Conservation (phyloP, 2,888 invertebrate species). For the Lasioglossum villosulum region DNA sequence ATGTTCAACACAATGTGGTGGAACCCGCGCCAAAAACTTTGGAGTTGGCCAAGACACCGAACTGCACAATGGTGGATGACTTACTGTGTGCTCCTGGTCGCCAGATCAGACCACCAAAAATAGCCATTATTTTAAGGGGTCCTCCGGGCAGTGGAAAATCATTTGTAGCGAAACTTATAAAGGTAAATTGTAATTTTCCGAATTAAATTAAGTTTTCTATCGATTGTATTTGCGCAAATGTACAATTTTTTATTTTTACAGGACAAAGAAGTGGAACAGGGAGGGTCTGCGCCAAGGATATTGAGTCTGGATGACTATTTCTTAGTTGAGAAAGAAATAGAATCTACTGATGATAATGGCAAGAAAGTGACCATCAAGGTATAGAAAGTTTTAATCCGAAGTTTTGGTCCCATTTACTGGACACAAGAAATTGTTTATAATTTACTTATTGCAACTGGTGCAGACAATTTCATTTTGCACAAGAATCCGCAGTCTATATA, state of each 20-base stretch:
- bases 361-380: conserved; percentile 89
- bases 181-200: conserved; percentile 85
- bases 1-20: conserved; percentile 69
- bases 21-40: conserved; percentile 75
- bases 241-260: conserved; percentile 75
- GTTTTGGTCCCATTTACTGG: too few species aligned
- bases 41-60: conserved; percentile 80
- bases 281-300: conserved; percentile 95
- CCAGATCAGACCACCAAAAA: conserved; percentile 90
- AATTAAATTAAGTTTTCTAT: conserved; percentile 5
- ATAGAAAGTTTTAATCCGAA: conserved; percentile 2
- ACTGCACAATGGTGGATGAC: conserved; percentile 91
- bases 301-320: conserved; percentile 98
- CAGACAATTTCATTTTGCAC: not conserved
- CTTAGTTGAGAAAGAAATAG: conserved; percentile 93
- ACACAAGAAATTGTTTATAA: too few species aligned
- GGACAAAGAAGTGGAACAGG: conserved; percentile 92
- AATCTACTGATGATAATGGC: conserved; percentile 90
- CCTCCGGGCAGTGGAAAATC: conserved; percentile 98
- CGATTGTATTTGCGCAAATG: not conserved
- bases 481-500: not conserved
- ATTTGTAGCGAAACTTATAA: conserved; percentile 94
- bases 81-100: conserved; percentile 93
- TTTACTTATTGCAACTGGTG: not conserved
- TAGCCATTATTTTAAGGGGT: conserved; percentile 96